A percentile compares a stretch with the other conserved stretches of the same genome.
These are phyloP conservation scores for Ptyas mucosa DNA, from an alignment of 2,113 vertebrate species.

Conservation along the genomic window DNA sequence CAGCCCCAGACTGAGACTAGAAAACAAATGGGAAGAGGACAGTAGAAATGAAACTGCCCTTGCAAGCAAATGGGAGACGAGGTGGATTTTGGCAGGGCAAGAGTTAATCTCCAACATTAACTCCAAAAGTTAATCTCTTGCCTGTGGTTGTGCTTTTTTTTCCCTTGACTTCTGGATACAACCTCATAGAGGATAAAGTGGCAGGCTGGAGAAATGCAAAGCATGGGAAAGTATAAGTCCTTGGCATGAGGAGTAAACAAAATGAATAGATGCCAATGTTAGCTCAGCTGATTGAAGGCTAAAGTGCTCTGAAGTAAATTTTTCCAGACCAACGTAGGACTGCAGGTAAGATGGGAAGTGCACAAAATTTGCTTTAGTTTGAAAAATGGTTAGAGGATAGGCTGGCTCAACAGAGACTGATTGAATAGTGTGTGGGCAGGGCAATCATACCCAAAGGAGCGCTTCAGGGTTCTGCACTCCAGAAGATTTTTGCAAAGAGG, in stretches of 20 bases:
- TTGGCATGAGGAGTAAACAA: not conserved
- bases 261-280: not conserved
- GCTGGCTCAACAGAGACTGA: not conserved
- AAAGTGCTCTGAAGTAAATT: not conserved
- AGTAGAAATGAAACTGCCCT: not conserved
- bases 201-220: not conserved
- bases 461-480: not conserved
- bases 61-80: not conserved
- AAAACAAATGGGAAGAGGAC: not conserved
- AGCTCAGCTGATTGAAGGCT: not conserved
- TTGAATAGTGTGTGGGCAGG: not conserved
- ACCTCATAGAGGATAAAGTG: not conserved
- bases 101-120: not conserved
- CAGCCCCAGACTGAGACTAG: not conserved
- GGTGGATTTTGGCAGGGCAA: no score
- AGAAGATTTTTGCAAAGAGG: not conserved
- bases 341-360: not conserved
- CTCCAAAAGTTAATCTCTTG: no score
- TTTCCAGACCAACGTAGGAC: no score
- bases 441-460: not conserved
- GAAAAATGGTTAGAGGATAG: not conserved
- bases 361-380: not conserved
- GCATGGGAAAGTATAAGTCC: not conserved
- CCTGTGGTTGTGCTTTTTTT: not conserved
- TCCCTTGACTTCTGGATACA: not conserved